Evolutionary conservation across 2,888 invertebrate species (phyloP).

Genomic region (Andrena praecox): DNA sequence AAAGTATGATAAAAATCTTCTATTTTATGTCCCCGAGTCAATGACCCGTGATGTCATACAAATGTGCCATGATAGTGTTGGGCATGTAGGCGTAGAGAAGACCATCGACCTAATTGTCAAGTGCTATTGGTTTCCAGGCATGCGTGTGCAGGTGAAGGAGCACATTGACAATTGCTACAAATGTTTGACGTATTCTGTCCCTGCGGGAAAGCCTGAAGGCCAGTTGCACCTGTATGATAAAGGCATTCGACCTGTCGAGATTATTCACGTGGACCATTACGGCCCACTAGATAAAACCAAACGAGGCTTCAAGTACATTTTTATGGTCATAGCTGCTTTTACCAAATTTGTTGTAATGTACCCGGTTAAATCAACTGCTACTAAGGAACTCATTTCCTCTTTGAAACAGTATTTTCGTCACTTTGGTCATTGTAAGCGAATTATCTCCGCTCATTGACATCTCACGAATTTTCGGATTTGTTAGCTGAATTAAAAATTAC

Average conservation of each 20-base stretch:
- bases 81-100: too few species aligned
- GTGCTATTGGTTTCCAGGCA: too few species aligned
- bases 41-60: too few species aligned
- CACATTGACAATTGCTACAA: neutral
- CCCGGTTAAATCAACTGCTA: constrained; percentile 19
- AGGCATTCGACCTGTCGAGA: neutral
- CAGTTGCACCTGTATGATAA: neutral
- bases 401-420: constrained; percentile 1
- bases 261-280: neutral
- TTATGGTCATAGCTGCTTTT: constrained; percentile 3
- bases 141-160: too few species aligned
- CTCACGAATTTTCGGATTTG: constrained; percentile 12
- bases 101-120: too few species aligned
- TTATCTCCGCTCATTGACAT: constrained; percentile 27
- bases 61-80: too few species aligned
- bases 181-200: too few species aligned
- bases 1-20: too few species aligned
- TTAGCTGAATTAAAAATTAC: neutral
- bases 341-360: constrained; percentile 20
- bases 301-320: neutral
- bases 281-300: constrained; percentile 11
- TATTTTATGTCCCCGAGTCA: too few species aligned
- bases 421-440: constrained; percentile 22
- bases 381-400: constrained; percentile 19
- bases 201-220: neutral